Evolutionary conservation across 2,797 vertebrate genomes (phyloP), one percentile per base, ranked within the genome.

Genomic region (Rhadinocentrus ornatus): DNA sequence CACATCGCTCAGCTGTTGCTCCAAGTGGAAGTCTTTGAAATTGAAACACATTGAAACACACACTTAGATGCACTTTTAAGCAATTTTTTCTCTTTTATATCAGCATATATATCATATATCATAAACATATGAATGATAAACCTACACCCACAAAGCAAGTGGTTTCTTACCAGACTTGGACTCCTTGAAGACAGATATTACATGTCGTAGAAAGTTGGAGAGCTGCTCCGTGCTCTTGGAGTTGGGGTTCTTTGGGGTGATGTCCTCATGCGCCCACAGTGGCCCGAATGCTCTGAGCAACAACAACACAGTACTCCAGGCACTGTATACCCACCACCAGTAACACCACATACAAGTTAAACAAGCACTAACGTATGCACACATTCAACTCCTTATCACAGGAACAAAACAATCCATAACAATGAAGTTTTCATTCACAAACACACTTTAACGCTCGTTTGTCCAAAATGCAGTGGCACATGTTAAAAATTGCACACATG

Each of bases 201-300:
- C 94, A 22, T 99, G 98, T 20, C 96, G 95, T 5, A 99, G 93
- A 91, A 99, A 99, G 90, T 97, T 98, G 78, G 95, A 93, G 58
- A 99, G 97, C 80, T 99, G 98, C 61, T 99, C 98, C 0, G 96
- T 93, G 77, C 98, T 99, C 91, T 98, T 98, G 29, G 96, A 98
- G 91, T 98, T 99, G 83, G 97, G 96, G 84, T 99, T 99, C 92
- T 98, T 99, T 50, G 98, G 98, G 1, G 97, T 97, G 92, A 99
- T 98, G 91, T 99, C 98, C 90, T 99, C 98, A 18, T 99, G 98
- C 86, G 96, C 96, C 98, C 98, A 99, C 71, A 99, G 95, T 0
- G 98, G 98, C 81, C 98, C 98, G 72, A 96, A 96, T 6, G 96
- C 95, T 94, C 98, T 99, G 90, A 88, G 91, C 87, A 94, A 93